Evolutionary conservation across 37 sponge, comb jelly and placozoan genomes (phyloP).

Genomic region (Geodia barretti): DNA sequence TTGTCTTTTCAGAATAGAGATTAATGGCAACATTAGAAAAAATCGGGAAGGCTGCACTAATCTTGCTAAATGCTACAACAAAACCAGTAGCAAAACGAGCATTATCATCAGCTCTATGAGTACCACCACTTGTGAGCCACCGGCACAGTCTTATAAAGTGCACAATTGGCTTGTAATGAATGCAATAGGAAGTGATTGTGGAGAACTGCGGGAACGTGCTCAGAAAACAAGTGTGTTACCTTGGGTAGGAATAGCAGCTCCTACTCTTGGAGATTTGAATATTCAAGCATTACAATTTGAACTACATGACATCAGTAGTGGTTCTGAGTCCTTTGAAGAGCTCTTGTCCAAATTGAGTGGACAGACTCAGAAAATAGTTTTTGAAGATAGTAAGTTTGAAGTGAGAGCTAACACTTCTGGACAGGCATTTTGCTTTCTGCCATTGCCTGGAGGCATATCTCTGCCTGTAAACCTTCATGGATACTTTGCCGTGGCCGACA

Average conservation of each 20-base stretch:
- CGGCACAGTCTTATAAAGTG: not conserved
- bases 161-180: conserved; percentile 63
- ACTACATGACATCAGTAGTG: not conserved
- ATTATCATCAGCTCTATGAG: not conserved
- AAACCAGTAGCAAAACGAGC: not conserved
- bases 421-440: conserved; percentile 84
- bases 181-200: conserved; percentile 41
- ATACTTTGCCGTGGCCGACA: conserved; percentile 72
- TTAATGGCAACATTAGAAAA: not conserved
- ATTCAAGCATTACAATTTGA: not conserved
- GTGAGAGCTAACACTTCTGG: conserved; percentile 26
- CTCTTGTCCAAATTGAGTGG: not conserved
- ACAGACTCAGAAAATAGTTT: not conserved
- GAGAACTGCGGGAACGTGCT: conserved; percentile 6
- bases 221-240: conserved; percentile 52
- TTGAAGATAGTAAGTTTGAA: not conserved
- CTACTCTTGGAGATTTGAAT: not conserved
- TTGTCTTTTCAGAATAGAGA: not conserved
- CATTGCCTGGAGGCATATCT: conserved; percentile 51
- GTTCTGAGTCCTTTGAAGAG: not conserved
- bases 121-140: not conserved
- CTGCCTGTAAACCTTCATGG: conserved; percentile 86
- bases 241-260: conserved; percentile 81
- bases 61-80: not conserved
- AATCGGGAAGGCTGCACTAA: not conserved